Evolutionary conservation across 2,888 invertebrate genomes (phyloP).

Genomic region (Syritta pipiens): DNA sequence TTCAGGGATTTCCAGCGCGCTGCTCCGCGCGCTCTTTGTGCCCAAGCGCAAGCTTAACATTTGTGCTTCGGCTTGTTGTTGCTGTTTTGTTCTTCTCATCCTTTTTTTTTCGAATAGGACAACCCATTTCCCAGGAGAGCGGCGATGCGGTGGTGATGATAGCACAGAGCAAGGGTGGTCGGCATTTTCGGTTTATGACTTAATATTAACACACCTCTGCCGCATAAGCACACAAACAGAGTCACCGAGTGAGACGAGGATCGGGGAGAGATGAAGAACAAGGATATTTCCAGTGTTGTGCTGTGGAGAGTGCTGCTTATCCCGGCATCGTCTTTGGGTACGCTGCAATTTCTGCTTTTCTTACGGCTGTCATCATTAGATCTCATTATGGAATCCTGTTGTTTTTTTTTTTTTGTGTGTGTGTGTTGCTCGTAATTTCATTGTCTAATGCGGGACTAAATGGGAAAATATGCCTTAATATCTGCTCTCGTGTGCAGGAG

Average conservation of each 20-base stretch:
- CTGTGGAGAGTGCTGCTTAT: conserved; percentile 21
- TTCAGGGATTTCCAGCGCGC: conserved; percentile 56
- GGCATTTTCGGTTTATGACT: conserved; percentile 65
- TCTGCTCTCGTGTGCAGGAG: conserved; percentile 47
- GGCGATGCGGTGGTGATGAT: conserved; percentile 25
- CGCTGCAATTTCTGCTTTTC: conserved; percentile 63
- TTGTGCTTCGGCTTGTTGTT: conserved; percentile 8
- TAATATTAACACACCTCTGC: conserved; percentile 62
- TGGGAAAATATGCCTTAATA: conserved; percentile 62
- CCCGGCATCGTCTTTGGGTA: conserved; percentile 18
- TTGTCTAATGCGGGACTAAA: conserved; percentile 63
- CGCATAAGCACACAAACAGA: conserved; percentile 9
- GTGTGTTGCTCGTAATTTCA: conserved; percentile 57
- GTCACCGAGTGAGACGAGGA: background rate
- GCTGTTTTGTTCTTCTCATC: background rate
- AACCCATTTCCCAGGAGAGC: conserved; percentile 27
- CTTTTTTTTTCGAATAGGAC: conserved; percentile 27
- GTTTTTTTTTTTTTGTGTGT: background rate
- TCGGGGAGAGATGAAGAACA: conserved; percentile 34
- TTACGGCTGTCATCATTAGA: conserved; percentile 70
- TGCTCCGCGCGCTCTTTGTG: conserved; percentile 25
- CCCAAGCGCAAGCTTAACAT: conserved; percentile 36
- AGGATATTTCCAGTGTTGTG: conserved; percentile 34
- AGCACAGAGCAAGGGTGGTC: conserved; percentile 44
- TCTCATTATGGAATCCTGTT: conserved; percentile 70